Percentiles rank a stretch among this genome's conserved stretches.
Conservation (phyloP, 2,113 vertebrate genomes). For the Megaceryle maxima region DNA sequence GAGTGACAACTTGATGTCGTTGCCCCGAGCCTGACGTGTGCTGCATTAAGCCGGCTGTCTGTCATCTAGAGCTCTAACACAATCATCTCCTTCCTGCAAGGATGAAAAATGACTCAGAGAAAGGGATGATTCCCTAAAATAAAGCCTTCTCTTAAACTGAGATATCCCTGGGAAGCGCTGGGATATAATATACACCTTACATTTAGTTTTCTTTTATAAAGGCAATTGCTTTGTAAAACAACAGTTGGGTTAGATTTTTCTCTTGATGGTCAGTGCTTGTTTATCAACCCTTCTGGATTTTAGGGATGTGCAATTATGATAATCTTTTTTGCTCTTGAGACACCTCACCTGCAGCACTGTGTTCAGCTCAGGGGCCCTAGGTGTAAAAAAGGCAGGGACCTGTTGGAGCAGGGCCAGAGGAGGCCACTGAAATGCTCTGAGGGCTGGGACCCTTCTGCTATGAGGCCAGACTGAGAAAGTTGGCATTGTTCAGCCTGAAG, state of each 20-base stretch:
- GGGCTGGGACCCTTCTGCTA: background rate
- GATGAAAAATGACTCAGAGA: background rate
- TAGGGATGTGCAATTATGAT: background rate
- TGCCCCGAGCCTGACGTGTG: background rate
- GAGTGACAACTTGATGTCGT: background rate
- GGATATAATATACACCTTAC: background rate
- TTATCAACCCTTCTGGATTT: background rate
- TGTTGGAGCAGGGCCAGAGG: background rate
- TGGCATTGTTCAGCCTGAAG: background rate
- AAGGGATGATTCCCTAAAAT: background rate
- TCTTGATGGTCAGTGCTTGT: background rate
- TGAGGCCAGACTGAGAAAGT: background rate
- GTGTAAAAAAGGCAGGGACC: background rate
- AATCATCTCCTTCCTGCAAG: background rate
- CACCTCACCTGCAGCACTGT: background rate
- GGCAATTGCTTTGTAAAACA: background rate
- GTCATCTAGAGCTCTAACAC: background rate
- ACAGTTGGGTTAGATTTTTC: background rate
- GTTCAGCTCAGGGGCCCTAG: background rate
- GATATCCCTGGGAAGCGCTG: background rate
- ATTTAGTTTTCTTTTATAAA: background rate
- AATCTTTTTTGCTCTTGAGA: background rate
- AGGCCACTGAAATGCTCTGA: background rate
- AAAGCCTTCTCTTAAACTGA: background rate
- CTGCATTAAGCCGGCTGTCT: background rate